Evolutionary conservation across 1,140 invertebrate species (phyloP).

Genomic region (Neodiprion virginianus): DNA sequence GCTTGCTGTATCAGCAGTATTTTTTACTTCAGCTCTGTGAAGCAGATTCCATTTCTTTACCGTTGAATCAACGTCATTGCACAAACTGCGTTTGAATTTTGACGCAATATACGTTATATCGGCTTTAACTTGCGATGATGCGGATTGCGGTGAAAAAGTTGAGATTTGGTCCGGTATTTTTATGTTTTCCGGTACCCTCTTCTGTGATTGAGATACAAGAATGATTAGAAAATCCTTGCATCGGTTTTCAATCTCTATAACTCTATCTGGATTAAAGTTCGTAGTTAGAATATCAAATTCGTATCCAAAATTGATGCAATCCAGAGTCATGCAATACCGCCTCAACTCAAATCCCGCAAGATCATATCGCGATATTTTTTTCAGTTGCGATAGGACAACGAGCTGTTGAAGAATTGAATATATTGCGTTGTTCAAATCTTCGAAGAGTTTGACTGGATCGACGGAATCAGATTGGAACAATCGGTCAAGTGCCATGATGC

Average conservation of each 20-base stretch:
- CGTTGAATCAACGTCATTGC: slow-evolving; percentile 25
- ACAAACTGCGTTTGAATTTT: slow-evolving; percentile 22
- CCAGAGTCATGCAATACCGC: slow-evolving; percentile 18
- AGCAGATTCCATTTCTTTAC: slow-evolving; percentile 23
- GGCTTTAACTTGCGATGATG: slow-evolving; percentile 23
- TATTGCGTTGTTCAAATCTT: slow-evolving; percentile 29
- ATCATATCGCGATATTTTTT: slow-evolving; percentile 24
- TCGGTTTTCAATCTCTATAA: slow-evolving; percentile 27
- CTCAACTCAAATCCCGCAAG: slow-evolving; percentile 23
- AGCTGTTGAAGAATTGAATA: slow-evolving; percentile 23
- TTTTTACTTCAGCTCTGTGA: slow-evolving; percentile 12
- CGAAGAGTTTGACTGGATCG: slow-evolving; percentile 33
- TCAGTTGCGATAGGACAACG: slow-evolving; percentile 23
- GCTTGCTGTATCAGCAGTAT: slow-evolving; percentile 23
- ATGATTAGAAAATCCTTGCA: slow-evolving; percentile 25
- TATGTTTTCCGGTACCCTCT: slow-evolving; percentile 26
- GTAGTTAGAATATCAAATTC: slow-evolving; percentile 27
- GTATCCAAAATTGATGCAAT: slow-evolving; percentile 30
- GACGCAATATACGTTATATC: slow-evolving; percentile 24
- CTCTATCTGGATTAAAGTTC: slow-evolving; percentile 13
- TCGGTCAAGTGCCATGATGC: slow-evolving; percentile 24
- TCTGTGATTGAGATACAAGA: slow-evolving; percentile 24
- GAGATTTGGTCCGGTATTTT: slow-evolving; percentile 20
- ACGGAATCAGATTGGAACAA: slow-evolving; percentile 34
- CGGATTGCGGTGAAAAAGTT: slow-evolving; percentile 25